phyloP scores from a whole-genome alignment of 1,140 invertebrate genomes.

The Probaryconus sp. region DNA sequence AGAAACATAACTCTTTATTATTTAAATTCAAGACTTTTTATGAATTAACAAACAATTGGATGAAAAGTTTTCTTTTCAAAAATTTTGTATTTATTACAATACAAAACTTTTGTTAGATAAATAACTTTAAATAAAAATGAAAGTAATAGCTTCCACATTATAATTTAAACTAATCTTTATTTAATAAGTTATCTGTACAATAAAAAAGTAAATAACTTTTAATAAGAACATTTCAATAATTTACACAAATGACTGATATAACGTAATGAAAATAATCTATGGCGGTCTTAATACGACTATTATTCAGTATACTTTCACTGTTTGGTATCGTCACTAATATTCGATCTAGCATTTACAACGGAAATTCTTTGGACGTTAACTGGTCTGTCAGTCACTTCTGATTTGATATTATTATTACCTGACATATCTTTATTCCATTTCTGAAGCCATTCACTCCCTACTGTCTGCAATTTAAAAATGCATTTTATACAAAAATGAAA shows the following conservation, averaged over 20 bases:
- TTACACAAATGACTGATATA: constrained; percentile 22
- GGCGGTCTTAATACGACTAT: constrained; percentile 13
- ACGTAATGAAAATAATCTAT: constrained; percentile 30
- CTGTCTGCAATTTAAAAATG: constrained; percentile 41
- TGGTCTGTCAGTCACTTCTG: constrained; percentile 15
- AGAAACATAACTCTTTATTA: no score
- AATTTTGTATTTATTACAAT: no score
- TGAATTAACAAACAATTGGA: no score
- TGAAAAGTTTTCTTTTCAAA: no score
- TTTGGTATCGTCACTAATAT: constrained; percentile 21
- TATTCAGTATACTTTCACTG: constrained; percentile 32
- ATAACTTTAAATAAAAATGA: no score
- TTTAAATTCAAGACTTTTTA: no score
- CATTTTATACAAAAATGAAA: constrained; percentile 1
- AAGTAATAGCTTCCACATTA: background rate
- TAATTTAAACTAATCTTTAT: background rate
- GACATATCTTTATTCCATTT: constrained; percentile 62
- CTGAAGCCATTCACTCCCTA: constrained; percentile 59
- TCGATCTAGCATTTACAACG: constrained; percentile 22
- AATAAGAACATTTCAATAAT: constrained; percentile 2
- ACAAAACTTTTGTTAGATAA: no score
- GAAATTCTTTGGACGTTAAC: constrained; percentile 49
- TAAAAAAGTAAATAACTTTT: no score
- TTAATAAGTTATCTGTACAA: constrained; percentile 5
- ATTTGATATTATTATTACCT: constrained; percentile 21